These are phyloP conservation scores for Drosophila atripex DNA, from an alignment of 2,888 invertebrate genomes.

Conservation along the genomic window DNA sequence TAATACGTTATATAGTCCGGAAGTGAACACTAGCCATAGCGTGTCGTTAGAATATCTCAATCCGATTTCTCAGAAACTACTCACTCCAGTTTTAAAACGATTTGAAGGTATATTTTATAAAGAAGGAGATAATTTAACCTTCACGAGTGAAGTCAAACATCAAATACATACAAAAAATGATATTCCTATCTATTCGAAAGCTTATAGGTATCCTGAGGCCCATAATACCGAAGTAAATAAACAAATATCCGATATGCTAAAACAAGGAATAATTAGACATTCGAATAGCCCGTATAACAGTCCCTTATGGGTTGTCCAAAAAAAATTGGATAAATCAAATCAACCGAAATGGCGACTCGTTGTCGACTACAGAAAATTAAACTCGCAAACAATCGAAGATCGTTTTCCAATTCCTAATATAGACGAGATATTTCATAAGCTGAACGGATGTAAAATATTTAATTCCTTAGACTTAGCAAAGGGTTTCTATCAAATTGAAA, in stretches of 20 bases:
- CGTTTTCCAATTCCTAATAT: slow-evolving; percentile 6
- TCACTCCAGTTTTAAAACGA: not conserved
- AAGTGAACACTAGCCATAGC: not conserved
- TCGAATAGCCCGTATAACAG: not conserved
- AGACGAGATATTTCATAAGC: slow-evolving; percentile 8
- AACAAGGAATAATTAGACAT: slow-evolving; percentile 13
- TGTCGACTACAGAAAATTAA: not conserved
- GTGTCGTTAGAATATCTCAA: not conserved
- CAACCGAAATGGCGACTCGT: not conserved
- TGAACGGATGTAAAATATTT: slow-evolving; percentile 8
- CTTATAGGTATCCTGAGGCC: slow-evolving; percentile 11
- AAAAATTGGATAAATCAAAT: not conserved
- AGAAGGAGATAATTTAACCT: not conserved
- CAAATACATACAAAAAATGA: not conserved
- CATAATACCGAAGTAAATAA: slow-evolving; percentile 7
- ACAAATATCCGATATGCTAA: slow-evolving; percentile 2
- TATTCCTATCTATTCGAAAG: slow-evolving; percentile 6
- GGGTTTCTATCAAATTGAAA: too few species aligned
- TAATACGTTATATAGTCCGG: not conserved
- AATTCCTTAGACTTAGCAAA: slow-evolving; percentile 14
- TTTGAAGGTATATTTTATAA: not conserved
- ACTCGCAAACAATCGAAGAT: not conserved
- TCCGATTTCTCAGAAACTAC: not conserved
- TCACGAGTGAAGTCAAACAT: not conserved
- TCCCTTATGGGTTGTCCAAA: slow-evolving; percentile 3